Percentiles rank a stretch among this genome's conserved stretches.
Evolutionary conservation across 2,113 vertebrate species (phyloP).

Genomic region (Cyrtonyx montezumae): DNA sequence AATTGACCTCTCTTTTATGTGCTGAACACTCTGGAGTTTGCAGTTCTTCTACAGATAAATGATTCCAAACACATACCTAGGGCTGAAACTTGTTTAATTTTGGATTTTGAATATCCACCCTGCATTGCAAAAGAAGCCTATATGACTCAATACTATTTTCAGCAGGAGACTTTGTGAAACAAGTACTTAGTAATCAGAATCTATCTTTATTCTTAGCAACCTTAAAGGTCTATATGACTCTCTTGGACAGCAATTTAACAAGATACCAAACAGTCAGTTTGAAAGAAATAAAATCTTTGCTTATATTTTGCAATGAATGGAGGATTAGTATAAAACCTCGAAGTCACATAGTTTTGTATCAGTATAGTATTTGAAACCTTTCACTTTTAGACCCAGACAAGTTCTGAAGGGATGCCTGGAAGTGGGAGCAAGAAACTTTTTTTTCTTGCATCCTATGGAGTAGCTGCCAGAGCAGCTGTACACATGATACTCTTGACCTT

Average conservation of each 20-base stretch:
- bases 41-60: slow-evolving; percentile 21
- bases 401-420: background rate
- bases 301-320: slow-evolving; percentile 8
- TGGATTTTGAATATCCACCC: slow-evolving; percentile 64
- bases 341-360: background rate
- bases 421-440: background rate
- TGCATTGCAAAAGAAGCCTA: slow-evolving; percentile 70
- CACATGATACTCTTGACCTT: background rate
- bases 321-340: background rate
- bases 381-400: background rate
- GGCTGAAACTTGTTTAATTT: slow-evolving; percentile 67
- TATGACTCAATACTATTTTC: slow-evolving; percentile 71
- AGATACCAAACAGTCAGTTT: slow-evolving; percentile 1
- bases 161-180: slow-evolving; percentile 71
- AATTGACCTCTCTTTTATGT: background rate
- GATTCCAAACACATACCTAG: slow-evolving; percentile 58
- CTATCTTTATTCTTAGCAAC: slow-evolving; percentile 71
- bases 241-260: slow-evolving; percentile 61
- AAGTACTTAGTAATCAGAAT: slow-evolving; percentile 72
- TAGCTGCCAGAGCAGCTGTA: background rate
- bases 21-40: slow-evolving; percentile 34
- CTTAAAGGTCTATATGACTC: slow-evolving; percentile 62
- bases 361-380: background rate
- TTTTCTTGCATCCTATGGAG: background rate
- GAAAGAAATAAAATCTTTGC: background rate